Conservation (phyloP, 2,797 vertebrate species). For the Helicolenus hilgendorfi region DNA sequence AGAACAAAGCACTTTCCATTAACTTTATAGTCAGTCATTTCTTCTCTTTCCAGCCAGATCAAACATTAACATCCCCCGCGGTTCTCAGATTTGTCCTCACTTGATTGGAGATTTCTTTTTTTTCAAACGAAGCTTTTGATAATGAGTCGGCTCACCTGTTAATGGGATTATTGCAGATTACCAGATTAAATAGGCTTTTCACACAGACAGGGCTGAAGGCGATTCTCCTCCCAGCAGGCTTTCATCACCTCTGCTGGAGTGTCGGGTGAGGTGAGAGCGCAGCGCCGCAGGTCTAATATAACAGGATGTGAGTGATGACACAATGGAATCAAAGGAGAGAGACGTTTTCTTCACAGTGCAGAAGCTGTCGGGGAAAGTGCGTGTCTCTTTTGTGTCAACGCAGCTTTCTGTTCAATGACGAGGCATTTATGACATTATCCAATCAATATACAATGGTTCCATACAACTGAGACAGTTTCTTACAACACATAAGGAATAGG, state of each 20-base stretch:
- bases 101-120: conserved; percentile 43
- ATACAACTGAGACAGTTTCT: background rate
- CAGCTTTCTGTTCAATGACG: background rate
- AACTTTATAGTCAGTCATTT: conserved; percentile 33
- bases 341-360: background rate
- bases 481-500: background rate
- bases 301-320: conserved; percentile 46
- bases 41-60: conserved; percentile 50
- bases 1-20: conserved; percentile 67
- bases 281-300: conserved; percentile 11
- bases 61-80: conserved; percentile 34
- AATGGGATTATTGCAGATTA: conserved; percentile 88
- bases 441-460: background rate
- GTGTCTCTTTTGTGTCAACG: background rate
- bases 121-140: conserved; percentile 57
- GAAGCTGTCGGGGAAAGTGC: background rate
- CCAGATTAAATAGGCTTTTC: conserved; percentile 82
- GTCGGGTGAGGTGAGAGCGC: conserved; percentile 60
- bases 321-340: background rate
- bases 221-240: conserved; percentile 65
- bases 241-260: conserved; percentile 82
- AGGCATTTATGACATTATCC: background rate
- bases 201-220: conserved; percentile 59
- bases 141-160: conserved; percentile 83
- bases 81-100: conserved; percentile 25